Percentiles rank a stretch among this genome's conserved stretches.
Conservation (phyloP, 2,113 vertebrate genomes). For the Lipophrys pholis region DNA sequence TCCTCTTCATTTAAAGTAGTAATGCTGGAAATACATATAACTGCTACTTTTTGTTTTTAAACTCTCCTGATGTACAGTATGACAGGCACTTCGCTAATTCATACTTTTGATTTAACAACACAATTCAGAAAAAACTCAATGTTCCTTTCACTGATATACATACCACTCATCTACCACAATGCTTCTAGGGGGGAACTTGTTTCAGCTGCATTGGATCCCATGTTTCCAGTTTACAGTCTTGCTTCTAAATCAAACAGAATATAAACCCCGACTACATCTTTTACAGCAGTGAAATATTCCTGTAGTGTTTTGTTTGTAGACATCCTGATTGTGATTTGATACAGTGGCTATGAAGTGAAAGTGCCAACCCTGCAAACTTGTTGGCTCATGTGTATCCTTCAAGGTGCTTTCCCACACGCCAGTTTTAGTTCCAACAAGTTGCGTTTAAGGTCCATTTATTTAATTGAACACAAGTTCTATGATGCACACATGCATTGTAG, state of each 20-base stretch:
- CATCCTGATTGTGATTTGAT: no score
- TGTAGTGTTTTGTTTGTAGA: constrained; percentile 26
- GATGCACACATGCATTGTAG: no score
- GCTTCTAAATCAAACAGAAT: constrained; percentile 6
- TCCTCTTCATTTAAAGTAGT: neutral
- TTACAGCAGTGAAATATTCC: constrained; percentile 38
- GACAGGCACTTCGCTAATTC: neutral
- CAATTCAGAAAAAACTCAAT: neutral
- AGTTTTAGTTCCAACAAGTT: no score
- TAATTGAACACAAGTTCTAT: no score
- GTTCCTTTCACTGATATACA: neutral
- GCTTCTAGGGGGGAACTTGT: neutral
- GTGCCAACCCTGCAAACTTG: constrained; percentile 1
- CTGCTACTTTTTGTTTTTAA: no score
- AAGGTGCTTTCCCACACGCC: neutral
- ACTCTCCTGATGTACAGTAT: no score
- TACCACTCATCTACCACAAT: neutral
- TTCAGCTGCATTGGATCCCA: constrained; percentile 77
- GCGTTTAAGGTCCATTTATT: no score
- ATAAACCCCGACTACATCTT: constrained; percentile 16
- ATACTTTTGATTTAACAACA: neutral
- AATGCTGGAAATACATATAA: neutral
- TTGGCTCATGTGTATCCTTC: neutral
- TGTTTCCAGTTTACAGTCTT: constrained; percentile 42
- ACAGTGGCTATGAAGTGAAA: constrained; percentile 25